Evolutionary conservation across 2,888 invertebrate species (phyloP).

Genomic region (Ommatoiulus sabulosus): DNA sequence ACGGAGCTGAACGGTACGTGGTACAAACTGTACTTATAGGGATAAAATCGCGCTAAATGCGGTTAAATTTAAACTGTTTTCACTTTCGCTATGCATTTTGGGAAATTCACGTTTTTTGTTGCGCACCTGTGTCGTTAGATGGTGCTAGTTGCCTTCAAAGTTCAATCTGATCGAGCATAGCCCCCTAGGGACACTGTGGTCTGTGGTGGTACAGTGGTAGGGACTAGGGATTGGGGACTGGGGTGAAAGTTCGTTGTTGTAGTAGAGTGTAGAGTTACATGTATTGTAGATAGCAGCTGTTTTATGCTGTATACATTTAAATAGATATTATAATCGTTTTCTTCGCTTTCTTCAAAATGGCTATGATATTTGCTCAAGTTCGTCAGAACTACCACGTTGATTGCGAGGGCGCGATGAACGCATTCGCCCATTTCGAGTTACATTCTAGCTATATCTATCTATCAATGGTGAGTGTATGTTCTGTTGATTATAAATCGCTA

Average conservation of each 20-base stretch:
- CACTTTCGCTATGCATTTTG: conserved; percentile 13
- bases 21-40: no score
- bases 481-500: no score
- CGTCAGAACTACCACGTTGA: conserved; percentile 65
- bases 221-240: not conserved
- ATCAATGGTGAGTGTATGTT: conserved; percentile 69
- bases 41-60: no score
- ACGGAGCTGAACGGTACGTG: no score
- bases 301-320: not conserved
- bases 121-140: not conserved
- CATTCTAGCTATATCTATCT: conserved; percentile 68
- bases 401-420: conserved; percentile 63
- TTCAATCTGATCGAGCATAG: no score
- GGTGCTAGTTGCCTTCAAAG: not conserved
- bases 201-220: not conserved
- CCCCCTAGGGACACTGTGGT: no score
- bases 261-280: not conserved
- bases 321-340: not conserved
- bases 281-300: not conserved
- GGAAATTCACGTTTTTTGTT: not conserved
- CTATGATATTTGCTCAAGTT: conserved; percentile 62
- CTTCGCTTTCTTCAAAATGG: not conserved
- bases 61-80: not conserved
- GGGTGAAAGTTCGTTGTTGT: not conserved
- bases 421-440: conserved; percentile 67